Evolutionary conservation across 1,140 invertebrate species (phyloP).

Genomic region (Hycleus cichorii): DNA sequence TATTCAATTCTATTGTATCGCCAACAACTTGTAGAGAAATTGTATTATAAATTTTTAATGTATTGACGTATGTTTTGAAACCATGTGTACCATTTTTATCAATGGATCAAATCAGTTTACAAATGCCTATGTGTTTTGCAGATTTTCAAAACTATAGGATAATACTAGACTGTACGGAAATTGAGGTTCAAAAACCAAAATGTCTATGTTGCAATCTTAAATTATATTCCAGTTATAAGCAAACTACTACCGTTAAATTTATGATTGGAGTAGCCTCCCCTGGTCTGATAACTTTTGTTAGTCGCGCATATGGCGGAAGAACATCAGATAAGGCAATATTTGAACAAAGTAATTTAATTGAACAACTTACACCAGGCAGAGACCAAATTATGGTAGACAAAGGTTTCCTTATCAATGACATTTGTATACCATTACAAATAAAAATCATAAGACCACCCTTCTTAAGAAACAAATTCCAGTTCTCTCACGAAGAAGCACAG

Average conservation of each 20-base stretch:
- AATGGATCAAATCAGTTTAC: not conserved
- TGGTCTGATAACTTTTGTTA: slow-evolving; percentile 29
- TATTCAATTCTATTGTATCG: not conserved
- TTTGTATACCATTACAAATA: slow-evolving; percentile 7
- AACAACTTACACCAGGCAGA: not conserved
- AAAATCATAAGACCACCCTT: slow-evolving; percentile 20
- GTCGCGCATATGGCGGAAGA: slow-evolving; percentile 27
- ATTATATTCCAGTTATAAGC: slow-evolving; percentile 13
- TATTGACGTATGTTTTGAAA: no score
- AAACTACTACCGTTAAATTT: slow-evolving; percentile 29
- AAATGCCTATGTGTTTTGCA: slow-evolving; percentile 10
- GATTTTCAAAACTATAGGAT: slow-evolving; percentile 8
- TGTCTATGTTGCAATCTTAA: slow-evolving; percentile 1
- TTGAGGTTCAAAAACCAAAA: not conserved
- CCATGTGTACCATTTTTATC: not conserved
- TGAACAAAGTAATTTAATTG: no score
- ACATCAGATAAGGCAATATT: slow-evolving; percentile 21
- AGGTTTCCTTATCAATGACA: slow-evolving; percentile 20
- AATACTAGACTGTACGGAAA: slow-evolving; percentile 14
- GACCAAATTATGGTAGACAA: slow-evolving; percentile 20
- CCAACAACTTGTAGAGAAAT: no score
- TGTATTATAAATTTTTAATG: no score
- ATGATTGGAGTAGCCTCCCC: slow-evolving; percentile 31
- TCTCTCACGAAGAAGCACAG: slow-evolving; percentile 17
- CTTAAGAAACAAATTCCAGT: slow-evolving; percentile 15